Evolutionary conservation across 2,797 vertebrate species (phyloP).

Genomic region (Brachyrhaphis roseni): DNA sequence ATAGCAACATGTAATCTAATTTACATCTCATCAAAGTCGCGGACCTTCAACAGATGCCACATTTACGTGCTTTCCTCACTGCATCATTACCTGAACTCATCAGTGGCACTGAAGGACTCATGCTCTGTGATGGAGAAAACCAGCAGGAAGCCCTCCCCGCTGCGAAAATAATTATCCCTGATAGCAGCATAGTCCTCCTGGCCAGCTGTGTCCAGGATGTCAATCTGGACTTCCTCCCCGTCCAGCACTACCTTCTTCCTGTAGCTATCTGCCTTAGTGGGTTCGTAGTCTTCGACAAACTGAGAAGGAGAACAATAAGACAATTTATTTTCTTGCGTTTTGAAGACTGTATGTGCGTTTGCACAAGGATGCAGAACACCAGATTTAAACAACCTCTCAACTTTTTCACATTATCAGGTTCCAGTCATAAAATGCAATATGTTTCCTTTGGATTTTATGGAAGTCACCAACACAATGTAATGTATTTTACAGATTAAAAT

Average conservation of each 20-base stretch:
- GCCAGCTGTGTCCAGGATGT: conserved; percentile 97
- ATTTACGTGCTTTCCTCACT: background rate
- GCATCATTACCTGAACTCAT: conserved; percentile 89
- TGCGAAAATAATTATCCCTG: conserved; percentile 98
- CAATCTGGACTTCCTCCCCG: conserved; percentile 98
- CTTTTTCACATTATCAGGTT: background rate
- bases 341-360: background rate
- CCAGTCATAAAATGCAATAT: background rate
- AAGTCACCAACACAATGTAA: background rate
- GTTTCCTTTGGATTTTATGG: background rate
- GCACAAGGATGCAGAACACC: background rate
- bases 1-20: conserved; percentile 5
- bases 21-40: background rate
- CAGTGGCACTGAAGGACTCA: conserved; percentile 94
- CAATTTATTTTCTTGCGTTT: background rate
- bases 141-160: conserved; percentile 95
- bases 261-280: conserved; percentile 99
- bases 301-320: conserved; percentile 51
- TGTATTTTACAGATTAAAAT: background rate
- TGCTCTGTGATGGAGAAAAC: conserved; percentile 98
- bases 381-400: background rate
- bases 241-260: conserved; percentile 98
- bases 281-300: conserved; percentile 99
- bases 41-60: background rate
- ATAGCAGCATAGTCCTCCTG: conserved; percentile 99